Evolutionary conservation across 2,888 invertebrate species (phyloP).

Genomic region (Oxycera nigricornis): DNA sequence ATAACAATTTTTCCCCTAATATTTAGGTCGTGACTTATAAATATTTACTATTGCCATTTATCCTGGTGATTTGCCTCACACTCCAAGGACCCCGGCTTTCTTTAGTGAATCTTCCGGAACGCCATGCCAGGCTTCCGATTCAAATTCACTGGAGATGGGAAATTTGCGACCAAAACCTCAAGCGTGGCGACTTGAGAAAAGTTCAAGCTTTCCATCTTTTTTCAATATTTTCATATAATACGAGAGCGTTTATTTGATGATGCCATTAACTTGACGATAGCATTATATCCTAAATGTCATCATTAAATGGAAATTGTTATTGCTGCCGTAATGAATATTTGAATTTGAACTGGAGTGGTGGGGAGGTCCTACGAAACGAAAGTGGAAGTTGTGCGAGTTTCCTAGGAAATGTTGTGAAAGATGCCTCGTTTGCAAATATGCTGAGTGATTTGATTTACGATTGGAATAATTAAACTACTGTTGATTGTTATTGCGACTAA

Average conservation of each 20-base stretch:
- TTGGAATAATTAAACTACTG: too few species aligned
- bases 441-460: too few species aligned
- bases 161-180: neutral
- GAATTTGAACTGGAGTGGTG: too few species aligned
- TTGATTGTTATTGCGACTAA: too few species aligned
- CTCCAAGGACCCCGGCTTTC: neutral
- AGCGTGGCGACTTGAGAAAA: neutral
- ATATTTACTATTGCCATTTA: slow-evolving; percentile 35
- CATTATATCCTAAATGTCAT: slow-evolving; percentile 8
- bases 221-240: slow-evolving; percentile 13
- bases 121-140: neutral
- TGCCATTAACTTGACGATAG: slow-evolving; percentile 23
- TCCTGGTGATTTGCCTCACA: neutral
- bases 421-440: too few species aligned
- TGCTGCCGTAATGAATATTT: slow-evolving; percentile 18
- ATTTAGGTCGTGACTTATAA: slow-evolving; percentile 28
- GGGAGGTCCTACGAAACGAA: too few species aligned
- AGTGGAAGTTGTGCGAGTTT: too few species aligned
- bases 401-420: too few species aligned
- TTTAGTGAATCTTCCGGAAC: neutral
- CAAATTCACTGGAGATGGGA: neutral
- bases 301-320: slow-evolving; percentile 20
- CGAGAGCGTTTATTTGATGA: slow-evolving; percentile 23
- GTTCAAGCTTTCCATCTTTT: neutral
- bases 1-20: slow-evolving; percentile 4